phyloP scores from a whole-genome alignment of 1,140 invertebrate genomes.

The Apis dorsata region DNA sequence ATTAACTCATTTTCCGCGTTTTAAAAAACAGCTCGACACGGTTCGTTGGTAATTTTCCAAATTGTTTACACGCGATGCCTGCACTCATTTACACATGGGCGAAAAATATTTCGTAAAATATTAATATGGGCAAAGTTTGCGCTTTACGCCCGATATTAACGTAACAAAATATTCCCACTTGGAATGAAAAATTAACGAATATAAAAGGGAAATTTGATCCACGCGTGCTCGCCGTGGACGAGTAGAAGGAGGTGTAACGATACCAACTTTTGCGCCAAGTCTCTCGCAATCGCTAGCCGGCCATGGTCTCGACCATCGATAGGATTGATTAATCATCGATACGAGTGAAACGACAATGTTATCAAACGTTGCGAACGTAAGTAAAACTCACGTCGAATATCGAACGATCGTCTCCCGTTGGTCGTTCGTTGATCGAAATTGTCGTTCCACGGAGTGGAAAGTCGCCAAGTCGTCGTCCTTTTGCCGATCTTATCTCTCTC shows the following conservation, averaged over 20 bases:
- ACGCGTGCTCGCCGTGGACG: too few relatives aligned
- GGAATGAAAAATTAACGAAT: slow-evolving; percentile 1
- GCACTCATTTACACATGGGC: slow-evolving; percentile 3
- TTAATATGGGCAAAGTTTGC: slow-evolving; percentile 28
- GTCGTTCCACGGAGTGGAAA: slow-evolving; percentile 10
- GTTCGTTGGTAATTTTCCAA: slow-evolving; percentile 44
- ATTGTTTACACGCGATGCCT: slow-evolving; percentile 41
- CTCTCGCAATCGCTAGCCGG: background rate
- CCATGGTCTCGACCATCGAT: too few relatives aligned
- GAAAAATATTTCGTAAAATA: slow-evolving; percentile 27
- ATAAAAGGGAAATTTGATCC: background rate
- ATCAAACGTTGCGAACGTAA: slow-evolving; percentile 18
- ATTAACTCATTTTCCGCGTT: slow-evolving; percentile 60
- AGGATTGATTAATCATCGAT: too few relatives aligned
- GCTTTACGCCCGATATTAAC: slow-evolving; percentile 13
- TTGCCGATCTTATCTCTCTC: background rate
- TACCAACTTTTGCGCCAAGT: background rate
- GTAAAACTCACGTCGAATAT: slow-evolving; percentile 24
- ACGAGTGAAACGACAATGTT: background rate
- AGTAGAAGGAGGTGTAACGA: too few relatives aligned
- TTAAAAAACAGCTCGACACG: slow-evolving; percentile 44
- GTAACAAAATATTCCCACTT: slow-evolving; percentile 31
- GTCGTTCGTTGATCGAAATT: slow-evolving; percentile 12
- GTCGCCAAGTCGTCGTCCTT: slow-evolving; percentile 25
- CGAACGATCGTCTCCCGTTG: slow-evolving; percentile 4